phyloP scores from a whole-genome alignment of 2,797 vertebrate species.

The Hybognathus amarus region DNA sequence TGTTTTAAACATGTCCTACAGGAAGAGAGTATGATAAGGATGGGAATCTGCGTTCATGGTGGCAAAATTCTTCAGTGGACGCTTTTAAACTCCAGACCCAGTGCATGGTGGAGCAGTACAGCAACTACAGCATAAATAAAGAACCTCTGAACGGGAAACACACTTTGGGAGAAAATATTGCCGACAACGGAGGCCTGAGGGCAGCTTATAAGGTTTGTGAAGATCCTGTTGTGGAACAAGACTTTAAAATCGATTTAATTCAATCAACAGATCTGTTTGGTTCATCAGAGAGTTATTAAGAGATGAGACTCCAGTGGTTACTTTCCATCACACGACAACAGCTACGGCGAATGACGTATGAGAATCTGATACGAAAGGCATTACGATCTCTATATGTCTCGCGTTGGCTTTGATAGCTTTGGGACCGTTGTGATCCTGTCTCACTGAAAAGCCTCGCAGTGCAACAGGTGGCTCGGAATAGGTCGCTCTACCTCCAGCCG shows the following conservation, averaged over 20 bases:
- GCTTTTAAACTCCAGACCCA: conserved; percentile 93
- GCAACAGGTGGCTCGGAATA: conserved; percentile 72
- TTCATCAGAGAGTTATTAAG: conserved; percentile 24
- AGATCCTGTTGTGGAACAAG: conserved; percentile 11
- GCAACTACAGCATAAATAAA: conserved; percentile 90
- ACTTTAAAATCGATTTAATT: conserved; percentile 27
- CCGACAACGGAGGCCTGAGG: conserved; percentile 96
- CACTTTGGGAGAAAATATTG: conserved; percentile 96
- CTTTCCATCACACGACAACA: conserved; percentile 37
- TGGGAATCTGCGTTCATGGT: conserved; percentile 95
- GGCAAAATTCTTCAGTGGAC: conserved; percentile 95
- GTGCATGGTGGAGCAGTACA: conserved; percentile 95
- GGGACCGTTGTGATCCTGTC: conserved; percentile 38
- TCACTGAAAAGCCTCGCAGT: conserved; percentile 66
- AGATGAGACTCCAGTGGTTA: conserved; percentile 30
- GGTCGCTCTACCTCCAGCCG: conserved; percentile 68
- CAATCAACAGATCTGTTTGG: conserved; percentile 17
- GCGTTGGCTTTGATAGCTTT: conserved; percentile 35
- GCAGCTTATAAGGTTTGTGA: conserved; percentile 89
- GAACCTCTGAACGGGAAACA: conserved; percentile 91
- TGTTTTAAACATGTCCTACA: conserved; percentile 63
- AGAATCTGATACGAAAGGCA: conserved; percentile 31
- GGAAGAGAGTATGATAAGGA: conserved; percentile 96
- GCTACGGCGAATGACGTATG: conserved; percentile 14
- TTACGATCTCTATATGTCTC: conserved; percentile 44